Evolutionary conservation across 30 jellyfish, hydroid and myxozoan species (phyloP).

Genomic region (Aurelia aurita): DNA sequence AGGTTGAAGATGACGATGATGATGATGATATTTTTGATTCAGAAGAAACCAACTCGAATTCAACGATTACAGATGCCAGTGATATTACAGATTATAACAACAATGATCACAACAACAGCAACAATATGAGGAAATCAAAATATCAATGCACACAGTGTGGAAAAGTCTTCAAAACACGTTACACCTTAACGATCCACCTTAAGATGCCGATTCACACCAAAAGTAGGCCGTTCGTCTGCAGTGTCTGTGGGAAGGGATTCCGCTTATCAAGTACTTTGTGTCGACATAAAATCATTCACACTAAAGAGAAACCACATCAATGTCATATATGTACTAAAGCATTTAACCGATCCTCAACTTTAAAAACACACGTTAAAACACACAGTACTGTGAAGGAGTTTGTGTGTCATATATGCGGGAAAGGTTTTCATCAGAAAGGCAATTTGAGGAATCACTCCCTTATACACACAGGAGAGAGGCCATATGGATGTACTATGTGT

Average conservation of each 20-base stretch:
- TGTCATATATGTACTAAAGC: constrained; percentile 93
- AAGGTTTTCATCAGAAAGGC: constrained; percentile 99
- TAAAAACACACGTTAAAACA: constrained; percentile 94
- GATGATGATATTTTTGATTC: constrained; percentile 52
- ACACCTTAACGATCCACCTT: constrained; percentile 83
- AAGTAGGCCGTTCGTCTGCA: constrained; percentile 93
- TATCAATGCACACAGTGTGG: constrained; percentile 89
- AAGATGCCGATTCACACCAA: constrained; percentile 85
- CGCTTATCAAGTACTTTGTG: constrained; percentile 97
- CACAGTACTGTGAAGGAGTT: constrained; percentile 94
- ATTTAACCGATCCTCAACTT: constrained; percentile 95
- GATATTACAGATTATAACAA: constrained; percentile 43
- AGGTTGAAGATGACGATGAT: constrained; percentile 36
- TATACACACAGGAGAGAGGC: constrained; percentile 98
- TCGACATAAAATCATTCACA: constrained; percentile 97
- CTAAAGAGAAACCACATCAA: constrained; percentile 96
- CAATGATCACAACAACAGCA: constrained; percentile 42
- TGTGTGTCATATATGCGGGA: constrained; percentile 91
- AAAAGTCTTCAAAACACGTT: constrained; percentile 75
- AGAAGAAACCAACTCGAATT: constrained; percentile 58
- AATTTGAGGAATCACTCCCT: constrained; percentile 92
- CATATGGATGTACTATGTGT: constrained; percentile 83
- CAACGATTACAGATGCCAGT: constrained; percentile 29
- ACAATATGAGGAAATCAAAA: constrained; percentile 36
- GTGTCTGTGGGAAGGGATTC: constrained; percentile 95